Evolutionary conservation across 2,113 vertebrate species (phyloP).

Genomic region (Seriola aureovittata): DNA sequence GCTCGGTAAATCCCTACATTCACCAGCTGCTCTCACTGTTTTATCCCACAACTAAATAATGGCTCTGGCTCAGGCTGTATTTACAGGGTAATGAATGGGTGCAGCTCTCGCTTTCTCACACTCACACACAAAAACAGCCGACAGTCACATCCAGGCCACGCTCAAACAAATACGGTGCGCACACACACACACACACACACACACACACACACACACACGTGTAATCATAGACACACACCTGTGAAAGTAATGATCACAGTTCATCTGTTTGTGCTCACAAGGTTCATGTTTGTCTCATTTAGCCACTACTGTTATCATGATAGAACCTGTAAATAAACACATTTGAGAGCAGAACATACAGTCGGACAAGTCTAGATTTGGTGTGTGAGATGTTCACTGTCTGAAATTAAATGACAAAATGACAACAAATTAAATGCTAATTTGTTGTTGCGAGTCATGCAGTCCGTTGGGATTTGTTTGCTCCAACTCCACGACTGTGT

Average conservation of each 20-base stretch:
- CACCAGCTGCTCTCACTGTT: conserved; percentile 66
- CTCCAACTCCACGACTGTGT: conserved; percentile 11
- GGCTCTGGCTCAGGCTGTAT: conserved; percentile 69
- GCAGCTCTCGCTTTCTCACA: conserved; percentile 39
- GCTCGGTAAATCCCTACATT: conserved; percentile 66
- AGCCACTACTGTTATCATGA: conserved; percentile 41
- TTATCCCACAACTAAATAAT: conserved; percentile 74
- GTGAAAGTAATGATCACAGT: conserved; percentile 52
- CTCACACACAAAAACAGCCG: conserved; percentile 50
- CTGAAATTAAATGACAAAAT: conserved; percentile 53
- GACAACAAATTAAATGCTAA: conserved; percentile 53
- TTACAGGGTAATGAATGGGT: conserved; percentile 73
- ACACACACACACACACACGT: neutral
- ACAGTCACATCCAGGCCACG: conserved; percentile 41
- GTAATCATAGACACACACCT: conserved; percentile 57
- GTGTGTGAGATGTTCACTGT: conserved; percentile 3
- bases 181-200: neutral
- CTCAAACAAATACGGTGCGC: conserved; percentile 34
- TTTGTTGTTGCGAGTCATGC: conserved; percentile 32
- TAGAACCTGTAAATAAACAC: conserved; percentile 42
- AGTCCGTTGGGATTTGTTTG: conserved; percentile 19
- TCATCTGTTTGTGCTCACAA: conserved; percentile 44
- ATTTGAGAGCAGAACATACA: conserved; percentile 34
- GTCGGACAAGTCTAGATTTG: conserved; percentile 34
- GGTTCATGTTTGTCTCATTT: conserved; percentile 63